Conservation (phyloP, 2,888 invertebrate species). For the Drosophila nigritarsus region DNA sequence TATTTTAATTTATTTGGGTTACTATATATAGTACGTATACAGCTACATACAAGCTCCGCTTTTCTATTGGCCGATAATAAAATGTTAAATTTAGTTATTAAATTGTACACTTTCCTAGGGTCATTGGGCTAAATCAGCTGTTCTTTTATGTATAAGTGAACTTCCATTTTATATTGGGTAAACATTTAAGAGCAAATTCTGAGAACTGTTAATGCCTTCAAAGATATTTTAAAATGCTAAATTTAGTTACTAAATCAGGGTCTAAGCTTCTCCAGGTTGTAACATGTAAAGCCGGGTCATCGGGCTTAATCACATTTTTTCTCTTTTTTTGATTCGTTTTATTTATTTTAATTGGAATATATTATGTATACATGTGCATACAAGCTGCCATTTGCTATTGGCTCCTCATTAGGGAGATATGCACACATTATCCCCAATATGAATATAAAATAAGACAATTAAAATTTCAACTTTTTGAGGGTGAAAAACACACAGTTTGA, state of each 20-base stretch:
- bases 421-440: slow-evolving; percentile 11
- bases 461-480: slow-evolving; percentile 5
- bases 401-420: background rate
- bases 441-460: slow-evolving; percentile 30
- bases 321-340: background rate
- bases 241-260: background rate
- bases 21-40: no score
- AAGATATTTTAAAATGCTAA: background rate
- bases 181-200: background rate
- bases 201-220: background rate
- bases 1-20: no score
- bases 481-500: slow-evolving; percentile 3
- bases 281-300: background rate
- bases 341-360: background rate
- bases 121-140: no score
- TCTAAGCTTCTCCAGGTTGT: background rate
- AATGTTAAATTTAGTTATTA: background rate
- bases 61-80: no score
- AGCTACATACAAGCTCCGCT: no score
- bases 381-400: background rate
- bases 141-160: no score
- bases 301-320: background rate
- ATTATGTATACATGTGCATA: no score
- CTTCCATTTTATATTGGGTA: background rate
- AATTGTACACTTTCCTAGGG: background rate